These are phyloP conservation scores for Drosophila melanogaster DNA, from an alignment of 1,140 invertebrate species.

Conservation along the genomic window Release_6_plus_ISO1_MT NT_033777.3:17036001-17036500, in stretches of 20 bases:
- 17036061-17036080: slow-evolving; percentile 50
- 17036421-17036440: not conserved
- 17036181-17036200: slow-evolving; percentile 45
- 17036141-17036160: slow-evolving; percentile 65
- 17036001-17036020: slow-evolving; percentile 33
- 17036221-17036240: slow-evolving; percentile 12
- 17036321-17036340: not conserved
- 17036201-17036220: slow-evolving; percentile 12
- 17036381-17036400: not conserved
- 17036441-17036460: not conserved
- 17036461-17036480: slow-evolving; percentile 12
- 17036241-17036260: slow-evolving; percentile 37
- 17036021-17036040: slow-evolving; percentile 16
- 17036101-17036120: slow-evolving; percentile 36
- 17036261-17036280: not conserved
- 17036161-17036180: slow-evolving; percentile 47
- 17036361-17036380: not conserved
- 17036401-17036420: not conserved
- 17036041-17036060: slow-evolving; percentile 28
- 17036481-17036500: slow-evolving; percentile 2
- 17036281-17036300: slow-evolving; percentile 20
- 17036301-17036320: slow-evolving; percentile 3
- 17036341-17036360: slow-evolving; percentile 3
- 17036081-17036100: slow-evolving; percentile 23
- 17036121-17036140: slow-evolving; percentile 46